Evolutionary conservation across 1,140 invertebrate species (phyloP).

Genomic region (Calephelis nemesis): DNA sequence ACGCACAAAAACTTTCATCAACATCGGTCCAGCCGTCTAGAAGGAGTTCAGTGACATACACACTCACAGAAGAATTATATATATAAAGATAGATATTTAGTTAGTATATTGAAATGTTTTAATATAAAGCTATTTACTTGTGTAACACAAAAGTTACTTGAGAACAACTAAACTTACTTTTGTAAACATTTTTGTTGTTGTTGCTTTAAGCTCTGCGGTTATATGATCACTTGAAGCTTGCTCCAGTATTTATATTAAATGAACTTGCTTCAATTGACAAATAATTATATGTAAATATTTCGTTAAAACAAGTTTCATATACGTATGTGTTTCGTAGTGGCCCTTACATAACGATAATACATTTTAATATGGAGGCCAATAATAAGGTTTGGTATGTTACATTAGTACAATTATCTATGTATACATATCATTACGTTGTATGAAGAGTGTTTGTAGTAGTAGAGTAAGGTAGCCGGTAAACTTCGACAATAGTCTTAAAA

Average conservation of each 20-base stretch:
- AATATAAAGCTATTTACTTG: too few species aligned
- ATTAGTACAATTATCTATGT: neutral
- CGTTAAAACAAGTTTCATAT: neutral
- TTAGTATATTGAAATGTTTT: too few species aligned
- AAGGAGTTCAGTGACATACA: too few species aligned
- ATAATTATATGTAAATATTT: conserved; percentile 11
- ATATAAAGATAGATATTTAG: too few species aligned
- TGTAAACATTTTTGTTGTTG: conserved; percentile 21
- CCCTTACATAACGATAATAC: neutral
- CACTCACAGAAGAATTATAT: too few species aligned
- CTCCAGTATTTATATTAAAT: conserved; percentile 8
- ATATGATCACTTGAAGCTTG: conserved; percentile 6
- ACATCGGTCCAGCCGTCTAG: too few species aligned
- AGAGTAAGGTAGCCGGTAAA: too few species aligned
- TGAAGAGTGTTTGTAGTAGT: too few species aligned
- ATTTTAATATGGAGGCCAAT: conserved; percentile 1
- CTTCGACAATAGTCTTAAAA: too few species aligned
- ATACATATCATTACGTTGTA: neutral
- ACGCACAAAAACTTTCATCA: too few species aligned
- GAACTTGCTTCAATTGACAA: conserved; percentile 7
- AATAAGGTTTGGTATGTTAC: neutral
- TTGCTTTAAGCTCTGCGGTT: neutral
- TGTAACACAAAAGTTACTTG: too few species aligned
- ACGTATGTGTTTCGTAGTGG: neutral
- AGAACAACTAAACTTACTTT: conserved; percentile 23